These are phyloP conservation scores for Sminthurinus signatus DNA, from an alignment of 1,140 invertebrate genomes.

Conservation along the genomic window DNA sequence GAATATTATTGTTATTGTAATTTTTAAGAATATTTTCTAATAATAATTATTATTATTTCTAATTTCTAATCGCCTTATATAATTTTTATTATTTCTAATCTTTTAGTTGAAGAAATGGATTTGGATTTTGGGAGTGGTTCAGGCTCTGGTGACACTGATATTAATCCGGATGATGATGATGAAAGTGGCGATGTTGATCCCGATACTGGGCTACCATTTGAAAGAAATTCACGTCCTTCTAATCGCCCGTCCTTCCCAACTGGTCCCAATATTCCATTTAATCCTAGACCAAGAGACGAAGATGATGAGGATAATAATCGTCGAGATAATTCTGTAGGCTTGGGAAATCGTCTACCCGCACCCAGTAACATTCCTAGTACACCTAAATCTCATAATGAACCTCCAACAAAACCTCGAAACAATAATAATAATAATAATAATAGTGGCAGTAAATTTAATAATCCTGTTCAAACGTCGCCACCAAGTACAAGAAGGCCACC, in stretches of 20 bases:
- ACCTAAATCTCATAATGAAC: no score
- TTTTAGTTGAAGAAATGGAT: constrained; percentile 24
- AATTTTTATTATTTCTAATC: not conserved
- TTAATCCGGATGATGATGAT: constrained; percentile 37
- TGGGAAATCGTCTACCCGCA: no score
- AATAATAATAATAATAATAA: constrained; percentile 10
- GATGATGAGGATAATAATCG: constrained; percentile 38
- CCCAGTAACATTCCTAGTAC: no score
- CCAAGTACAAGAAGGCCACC: not conserved
- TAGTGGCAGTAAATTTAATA: constrained; percentile 10
- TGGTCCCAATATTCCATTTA: constrained; percentile 38
- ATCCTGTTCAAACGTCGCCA: not conserved
- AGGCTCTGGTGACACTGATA: constrained; percentile 41
- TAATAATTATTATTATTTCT: not conserved
- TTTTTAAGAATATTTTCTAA: not conserved
- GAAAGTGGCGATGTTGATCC: constrained; percentile 28
- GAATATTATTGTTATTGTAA: not conserved
- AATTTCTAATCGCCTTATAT: not conserved
- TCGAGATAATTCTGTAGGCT: constrained; percentile 30
- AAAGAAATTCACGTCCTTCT: no score
- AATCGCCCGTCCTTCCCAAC: constrained; percentile 23
- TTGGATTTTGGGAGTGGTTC: constrained; percentile 40
- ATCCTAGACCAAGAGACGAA: constrained; percentile 50
- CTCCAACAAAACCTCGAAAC: not conserved
- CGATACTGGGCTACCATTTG: no score